A percentile compares a stretch with the other conserved stretches of the same genome.
These are phyloP conservation scores for Leptogaster cylindrica DNA, from an alignment of 2,888 invertebrate genomes.

Conservation along the genomic window DNA sequence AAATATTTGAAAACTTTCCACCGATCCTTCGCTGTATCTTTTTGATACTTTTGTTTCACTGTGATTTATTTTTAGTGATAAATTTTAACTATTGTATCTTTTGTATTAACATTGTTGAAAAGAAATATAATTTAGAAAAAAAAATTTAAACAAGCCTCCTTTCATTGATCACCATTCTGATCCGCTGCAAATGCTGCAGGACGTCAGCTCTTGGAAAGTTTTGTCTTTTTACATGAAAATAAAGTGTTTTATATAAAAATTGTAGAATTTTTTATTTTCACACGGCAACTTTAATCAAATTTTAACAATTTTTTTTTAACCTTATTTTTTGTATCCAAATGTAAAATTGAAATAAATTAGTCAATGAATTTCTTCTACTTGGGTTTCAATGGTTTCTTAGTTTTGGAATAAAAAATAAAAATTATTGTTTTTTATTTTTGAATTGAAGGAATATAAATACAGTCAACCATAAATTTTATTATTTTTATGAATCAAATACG, in stretches of 20 bases:
- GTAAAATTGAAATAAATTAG: too few species aligned
- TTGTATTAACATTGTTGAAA: constrained; percentile 30
- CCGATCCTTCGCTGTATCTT: not conserved
- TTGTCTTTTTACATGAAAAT: not conserved
- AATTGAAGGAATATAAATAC: too few species aligned
- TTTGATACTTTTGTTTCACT: constrained; percentile 21
- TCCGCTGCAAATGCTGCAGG: not conserved
- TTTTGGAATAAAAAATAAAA: too few species aligned
- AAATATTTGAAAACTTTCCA: constrained; percentile 8
- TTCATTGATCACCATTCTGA: constrained; percentile 22
- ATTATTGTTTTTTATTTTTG: too few species aligned
- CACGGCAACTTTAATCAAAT: too few species aligned
- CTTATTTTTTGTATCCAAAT: too few species aligned
- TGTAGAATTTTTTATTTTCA: constrained; percentile 16
- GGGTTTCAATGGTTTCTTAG: too few species aligned
- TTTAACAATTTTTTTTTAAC: too few species aligned
- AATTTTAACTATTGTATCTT: constrained; percentile 28
- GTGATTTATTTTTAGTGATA: constrained; percentile 32
- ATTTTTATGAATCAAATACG: too few species aligned
- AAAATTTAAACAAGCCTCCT: constrained; percentile 26
- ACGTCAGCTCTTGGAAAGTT: not conserved
- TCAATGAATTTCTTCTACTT: too few species aligned
- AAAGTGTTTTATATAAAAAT: constrained; percentile 17
- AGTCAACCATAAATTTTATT: too few species aligned
- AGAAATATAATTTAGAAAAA: constrained; percentile 39